These are phyloP conservation scores for Mactra quadrangularis DNA, from an alignment of 1,140 invertebrate genomes.

Conservation along the genomic window DNA sequence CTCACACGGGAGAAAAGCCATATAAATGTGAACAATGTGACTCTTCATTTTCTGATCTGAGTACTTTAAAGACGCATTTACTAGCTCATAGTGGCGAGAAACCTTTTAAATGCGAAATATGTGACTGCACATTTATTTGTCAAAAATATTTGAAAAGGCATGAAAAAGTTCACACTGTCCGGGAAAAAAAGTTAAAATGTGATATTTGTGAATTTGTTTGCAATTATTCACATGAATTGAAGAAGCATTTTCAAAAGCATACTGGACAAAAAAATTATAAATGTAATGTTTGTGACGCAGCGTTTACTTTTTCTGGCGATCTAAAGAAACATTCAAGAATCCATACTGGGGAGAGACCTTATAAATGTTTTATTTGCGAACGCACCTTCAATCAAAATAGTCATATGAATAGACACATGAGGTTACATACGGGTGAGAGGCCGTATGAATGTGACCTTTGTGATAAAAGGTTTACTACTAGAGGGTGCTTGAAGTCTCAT, in stretches of 20 bases:
- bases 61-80: background rate
- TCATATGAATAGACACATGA: conserved; percentile 17
- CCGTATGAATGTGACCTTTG: conserved; percentile 13
- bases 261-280: background rate
- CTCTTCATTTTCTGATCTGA: background rate
- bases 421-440: conserved; percentile 7
- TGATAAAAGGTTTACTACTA: background rate
- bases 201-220: background rate
- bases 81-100: background rate
- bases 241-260: background rate
- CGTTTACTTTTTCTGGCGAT: background rate
- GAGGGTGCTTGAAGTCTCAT: background rate
- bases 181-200: background rate
- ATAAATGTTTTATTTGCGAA: conserved; percentile 1
- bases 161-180: background rate
- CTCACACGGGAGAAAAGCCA: conserved; percentile 18
- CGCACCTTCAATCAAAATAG: background rate
- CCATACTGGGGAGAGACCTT: background rate
- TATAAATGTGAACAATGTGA: conserved; percentile 18
- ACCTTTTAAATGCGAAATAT: background rate
- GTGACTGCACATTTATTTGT: background rate
- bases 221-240: background rate
- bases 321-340: background rate
- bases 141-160: background rate
- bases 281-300: background rate